Evolutionary conservation across 2,888 invertebrate species (phyloP).

Genomic region (Drosophila neotestacea): DNA sequence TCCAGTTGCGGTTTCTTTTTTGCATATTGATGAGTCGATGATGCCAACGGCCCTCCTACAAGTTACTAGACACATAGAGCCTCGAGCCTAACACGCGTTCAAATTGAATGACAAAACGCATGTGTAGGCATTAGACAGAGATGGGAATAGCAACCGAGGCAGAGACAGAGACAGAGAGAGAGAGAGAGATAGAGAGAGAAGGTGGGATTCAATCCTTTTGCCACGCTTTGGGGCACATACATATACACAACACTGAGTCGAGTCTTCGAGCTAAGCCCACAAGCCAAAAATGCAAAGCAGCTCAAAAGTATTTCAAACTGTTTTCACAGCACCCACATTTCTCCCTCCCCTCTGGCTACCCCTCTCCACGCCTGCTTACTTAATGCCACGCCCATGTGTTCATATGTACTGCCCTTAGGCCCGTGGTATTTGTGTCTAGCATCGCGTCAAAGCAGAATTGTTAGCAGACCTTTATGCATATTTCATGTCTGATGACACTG

Average conservation of each 20-base stretch:
- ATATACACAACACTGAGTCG: conserved; percentile 9
- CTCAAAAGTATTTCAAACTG: conserved; percentile 76
- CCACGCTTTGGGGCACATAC: conserved; percentile 16
- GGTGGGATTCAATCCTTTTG: conserved; percentile 50
- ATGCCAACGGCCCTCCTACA: conserved; percentile 39
- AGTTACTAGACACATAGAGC: conserved; percentile 21
- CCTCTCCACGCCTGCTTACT: neutral
- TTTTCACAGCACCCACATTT: conserved; percentile 46
- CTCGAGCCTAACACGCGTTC: conserved; percentile 45
- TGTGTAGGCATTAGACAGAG: conserved; percentile 47
- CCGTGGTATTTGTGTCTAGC: conserved; percentile 30
- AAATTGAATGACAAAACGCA: conserved; percentile 79
- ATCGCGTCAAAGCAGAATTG: conserved; percentile 52
- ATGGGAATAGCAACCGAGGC: neutral
- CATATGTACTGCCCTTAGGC: conserved; percentile 37
- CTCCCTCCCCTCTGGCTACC: neutral
- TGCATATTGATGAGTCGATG: conserved; percentile 73
- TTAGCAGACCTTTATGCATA: conserved; percentile 73
- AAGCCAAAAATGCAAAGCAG: conserved; percentile 79
- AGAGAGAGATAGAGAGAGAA: neutral
- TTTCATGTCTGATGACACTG: conserved; percentile 66
- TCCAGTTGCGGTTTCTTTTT: conserved; percentile 47
- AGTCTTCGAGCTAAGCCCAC: conserved; percentile 56
- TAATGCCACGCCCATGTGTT: conserved; percentile 39
- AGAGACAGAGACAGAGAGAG: neutral